Conservation (phyloP, 1,140 invertebrate genomes). For the Calycopis cecrops region DNA sequence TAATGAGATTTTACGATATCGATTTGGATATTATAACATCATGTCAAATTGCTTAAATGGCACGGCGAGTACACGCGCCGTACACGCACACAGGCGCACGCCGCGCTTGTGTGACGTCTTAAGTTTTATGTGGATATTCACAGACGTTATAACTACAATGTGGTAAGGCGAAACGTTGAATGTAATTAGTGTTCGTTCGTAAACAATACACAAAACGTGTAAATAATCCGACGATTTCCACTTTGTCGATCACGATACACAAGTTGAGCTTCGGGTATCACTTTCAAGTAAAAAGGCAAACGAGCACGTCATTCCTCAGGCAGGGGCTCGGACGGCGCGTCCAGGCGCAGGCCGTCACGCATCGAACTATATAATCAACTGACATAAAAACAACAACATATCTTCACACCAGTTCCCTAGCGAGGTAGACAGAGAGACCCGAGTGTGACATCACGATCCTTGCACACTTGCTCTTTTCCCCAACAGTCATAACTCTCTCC, state of each 20-base stretch:
- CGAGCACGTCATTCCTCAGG: constrained; percentile 65
- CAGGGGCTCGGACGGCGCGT: constrained; percentile 58
- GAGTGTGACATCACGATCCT: no score
- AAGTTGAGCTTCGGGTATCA: constrained; percentile 11
- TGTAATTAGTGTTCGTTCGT: constrained; percentile 12
- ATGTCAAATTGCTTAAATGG: no score
- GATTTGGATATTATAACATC: no score
- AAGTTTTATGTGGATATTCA: constrained; percentile 25
- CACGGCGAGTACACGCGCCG: constrained; percentile 43
- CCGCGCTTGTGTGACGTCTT: constrained; percentile 34
- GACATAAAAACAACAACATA: no score
- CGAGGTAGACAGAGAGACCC: no score
- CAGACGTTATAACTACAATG: constrained; percentile 19
- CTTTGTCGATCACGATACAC: constrained; percentile 13
- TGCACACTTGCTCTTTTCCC: no score
- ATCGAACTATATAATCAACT: no score
- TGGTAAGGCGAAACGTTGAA: constrained; percentile 16
- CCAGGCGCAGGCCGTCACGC: constrained; percentile 64
- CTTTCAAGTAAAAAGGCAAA: constrained; percentile 33
- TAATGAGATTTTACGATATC: no score
- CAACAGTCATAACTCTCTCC: no score
- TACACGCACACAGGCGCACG: constrained; percentile 48
- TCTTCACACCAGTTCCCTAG: no score
- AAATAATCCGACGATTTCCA: constrained; percentile 7
- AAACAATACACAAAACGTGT: constrained; percentile 14